A percentile compares a stretch with the other conserved stretches of the same genome.
Evolutionary conservation across 2,797 vertebrate genomes (phyloP).

Genomic region (Uromys caudimaculatus): DNA sequence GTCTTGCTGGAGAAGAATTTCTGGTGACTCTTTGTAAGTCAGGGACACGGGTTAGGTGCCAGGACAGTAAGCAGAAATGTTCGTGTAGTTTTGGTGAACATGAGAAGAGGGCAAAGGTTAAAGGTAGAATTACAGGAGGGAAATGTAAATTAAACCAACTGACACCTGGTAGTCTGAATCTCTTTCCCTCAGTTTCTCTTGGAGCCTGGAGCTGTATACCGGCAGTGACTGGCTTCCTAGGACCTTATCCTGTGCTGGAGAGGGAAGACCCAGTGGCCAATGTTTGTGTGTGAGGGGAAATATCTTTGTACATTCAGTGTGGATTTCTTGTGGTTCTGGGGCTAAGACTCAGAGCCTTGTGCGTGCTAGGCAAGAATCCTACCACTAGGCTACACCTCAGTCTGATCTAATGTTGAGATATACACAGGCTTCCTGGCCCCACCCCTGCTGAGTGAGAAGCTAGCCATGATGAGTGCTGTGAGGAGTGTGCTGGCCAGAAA

Average conservation of each 20-base stretch:
- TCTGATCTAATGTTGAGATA: not conserved
- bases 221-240: not conserved
- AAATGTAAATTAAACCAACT: not conserved
- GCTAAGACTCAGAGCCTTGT: not conserved
- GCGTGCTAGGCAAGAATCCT: not conserved
- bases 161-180: fast-evolving
- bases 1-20: not conserved
- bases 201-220: not conserved
- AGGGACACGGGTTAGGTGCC: not conserved
- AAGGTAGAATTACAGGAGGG: not conserved
- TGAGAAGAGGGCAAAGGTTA: not conserved
- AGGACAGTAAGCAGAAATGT: fast-evolving
- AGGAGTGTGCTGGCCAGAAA: not conserved
- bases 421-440: not conserved
- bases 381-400: not conserved
- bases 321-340: not conserved
- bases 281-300: not conserved
- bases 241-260: not conserved
- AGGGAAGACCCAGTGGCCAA: not conserved
- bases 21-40: too few species aligned
- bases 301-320: not conserved
- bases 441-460: not conserved
- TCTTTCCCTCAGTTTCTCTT: fast-evolving
- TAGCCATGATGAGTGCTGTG: not conserved
- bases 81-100: fast-evolving